Conservation (phyloP, 2,888 invertebrate species). For the Drosophila mercatorum region DNA sequence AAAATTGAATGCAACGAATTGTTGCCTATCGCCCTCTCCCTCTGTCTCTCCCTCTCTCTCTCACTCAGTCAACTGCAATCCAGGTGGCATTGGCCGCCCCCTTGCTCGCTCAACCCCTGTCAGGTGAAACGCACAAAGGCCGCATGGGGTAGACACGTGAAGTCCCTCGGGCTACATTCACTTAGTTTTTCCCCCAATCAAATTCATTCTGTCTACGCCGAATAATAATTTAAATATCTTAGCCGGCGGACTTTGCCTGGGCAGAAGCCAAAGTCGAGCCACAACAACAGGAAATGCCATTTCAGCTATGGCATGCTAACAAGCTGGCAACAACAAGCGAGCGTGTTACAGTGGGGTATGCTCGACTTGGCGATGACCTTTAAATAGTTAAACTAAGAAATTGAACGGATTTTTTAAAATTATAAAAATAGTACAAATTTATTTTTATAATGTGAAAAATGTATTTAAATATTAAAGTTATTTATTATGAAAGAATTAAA, state of each 20-base stretch:
- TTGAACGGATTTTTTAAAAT: no score
- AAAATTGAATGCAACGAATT: slow-evolving; percentile 24
- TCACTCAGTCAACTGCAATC: slow-evolving; percentile 1
- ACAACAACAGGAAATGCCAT: slow-evolving; percentile 68
- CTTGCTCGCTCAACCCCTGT: slow-evolving; percentile 2
- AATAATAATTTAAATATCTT: slow-evolving; percentile 75
- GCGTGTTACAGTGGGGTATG: neutral
- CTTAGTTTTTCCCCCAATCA: slow-evolving; percentile 69
- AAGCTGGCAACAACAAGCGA: slow-evolving; percentile 50
- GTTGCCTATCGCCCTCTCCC: neutral
- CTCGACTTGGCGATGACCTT: neutral
- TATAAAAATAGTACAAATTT: no score
- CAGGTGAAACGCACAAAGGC: slow-evolving; percentile 10
- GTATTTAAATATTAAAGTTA: no score
- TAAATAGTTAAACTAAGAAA: neutral
- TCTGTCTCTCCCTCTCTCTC: neutral
- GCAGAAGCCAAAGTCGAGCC: slow-evolving; percentile 9
- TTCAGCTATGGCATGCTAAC: slow-evolving; percentile 71
- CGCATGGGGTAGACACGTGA: slow-evolving; percentile 20
- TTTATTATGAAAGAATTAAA: no score
- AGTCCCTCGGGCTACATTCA: slow-evolving; percentile 54
- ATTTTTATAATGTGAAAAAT: no score
- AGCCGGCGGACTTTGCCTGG: slow-evolving; percentile 34
- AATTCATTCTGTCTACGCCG: slow-evolving; percentile 63
- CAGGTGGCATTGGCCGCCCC: neutral